Evolutionary conservation across 2,888 invertebrate genomes (phyloP).

Genomic region (Parascotia fuliginaria): DNA sequence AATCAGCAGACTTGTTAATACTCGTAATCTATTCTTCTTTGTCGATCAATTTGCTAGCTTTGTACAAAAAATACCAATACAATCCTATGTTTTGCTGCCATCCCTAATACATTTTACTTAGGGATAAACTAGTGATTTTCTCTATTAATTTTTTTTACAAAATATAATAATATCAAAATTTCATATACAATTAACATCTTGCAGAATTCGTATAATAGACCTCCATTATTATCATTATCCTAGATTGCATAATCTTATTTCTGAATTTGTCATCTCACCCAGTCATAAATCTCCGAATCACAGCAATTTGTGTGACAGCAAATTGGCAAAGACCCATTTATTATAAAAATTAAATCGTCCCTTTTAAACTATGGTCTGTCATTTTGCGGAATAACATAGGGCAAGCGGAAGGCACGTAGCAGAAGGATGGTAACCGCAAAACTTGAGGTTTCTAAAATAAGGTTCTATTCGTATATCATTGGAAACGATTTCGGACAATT

Average conservation of each 20-base stretch:
- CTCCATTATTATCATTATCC: conserved; percentile 3
- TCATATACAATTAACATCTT: background rate
- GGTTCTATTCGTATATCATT: conserved; percentile 69
- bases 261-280: conserved; percentile 26
- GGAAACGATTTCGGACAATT: conserved; percentile 67
- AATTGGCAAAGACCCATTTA: conserved; percentile 62
- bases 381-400: conserved; percentile 56
- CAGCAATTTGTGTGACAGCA: conserved; percentile 53
- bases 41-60: too few species aligned
- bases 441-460: conserved; percentile 61
- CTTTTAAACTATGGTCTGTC: conserved; percentile 47
- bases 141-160: too few species aligned
- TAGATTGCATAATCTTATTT: conserved; percentile 7
- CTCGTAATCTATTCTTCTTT: too few species aligned
- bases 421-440: conserved; percentile 54
- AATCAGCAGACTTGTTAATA: too few species aligned
- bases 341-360: conserved; percentile 70
- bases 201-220: background rate
- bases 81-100: too few species aligned
- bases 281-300: conserved; percentile 59
- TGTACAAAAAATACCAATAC: too few species aligned
- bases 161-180: background rate
- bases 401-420: conserved; percentile 72
- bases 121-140: too few species aligned
- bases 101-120: too few species aligned